Evolutionary conservation across 1,140 invertebrate species (phyloP).

Genomic region (Glossosoma conforme): DNA sequence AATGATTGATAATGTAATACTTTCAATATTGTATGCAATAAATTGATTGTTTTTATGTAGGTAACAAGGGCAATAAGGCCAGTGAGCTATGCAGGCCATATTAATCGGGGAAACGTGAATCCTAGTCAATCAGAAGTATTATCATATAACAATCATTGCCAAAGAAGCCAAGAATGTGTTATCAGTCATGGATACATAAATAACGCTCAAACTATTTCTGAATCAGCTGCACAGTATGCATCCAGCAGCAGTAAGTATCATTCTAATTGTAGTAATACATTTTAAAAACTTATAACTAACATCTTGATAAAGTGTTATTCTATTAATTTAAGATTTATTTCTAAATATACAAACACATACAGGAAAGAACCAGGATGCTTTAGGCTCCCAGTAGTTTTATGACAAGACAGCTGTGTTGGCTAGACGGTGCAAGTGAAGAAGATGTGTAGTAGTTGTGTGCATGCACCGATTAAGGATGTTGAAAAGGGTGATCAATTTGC

Average conservation of each 20-base stretch:
- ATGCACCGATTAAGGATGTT: too few species aligned
- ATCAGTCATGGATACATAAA: constrained; percentile 28
- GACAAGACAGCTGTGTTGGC: too few species aligned
- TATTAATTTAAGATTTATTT: too few species aligned
- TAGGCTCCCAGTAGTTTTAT: too few species aligned
- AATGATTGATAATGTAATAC: too few species aligned
- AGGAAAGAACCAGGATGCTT: too few species aligned
- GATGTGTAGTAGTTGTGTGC: too few species aligned
- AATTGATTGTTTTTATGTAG: constrained; percentile 4
- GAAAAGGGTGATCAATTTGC: too few species aligned
- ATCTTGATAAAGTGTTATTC: too few species aligned
- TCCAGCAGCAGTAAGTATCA: constrained; percentile 58
- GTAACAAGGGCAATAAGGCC: constrained; percentile 11
- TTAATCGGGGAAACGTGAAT: constrained; percentile 20
- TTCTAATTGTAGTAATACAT: neutral
- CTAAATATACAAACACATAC: too few species aligned
- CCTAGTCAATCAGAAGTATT: constrained; percentile 13
- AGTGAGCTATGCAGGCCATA: constrained; percentile 30
- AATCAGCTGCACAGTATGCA: constrained; percentile 49
- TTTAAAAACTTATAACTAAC: neutral
- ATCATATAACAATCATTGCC: constrained; percentile 20
- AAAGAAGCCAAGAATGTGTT: constrained; percentile 24
- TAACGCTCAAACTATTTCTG: constrained; percentile 33
- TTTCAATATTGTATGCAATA: too few species aligned
- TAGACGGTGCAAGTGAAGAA: too few species aligned